Conservation (phyloP, 2,797 vertebrate species). For the Myripristis murdjan region DNA sequence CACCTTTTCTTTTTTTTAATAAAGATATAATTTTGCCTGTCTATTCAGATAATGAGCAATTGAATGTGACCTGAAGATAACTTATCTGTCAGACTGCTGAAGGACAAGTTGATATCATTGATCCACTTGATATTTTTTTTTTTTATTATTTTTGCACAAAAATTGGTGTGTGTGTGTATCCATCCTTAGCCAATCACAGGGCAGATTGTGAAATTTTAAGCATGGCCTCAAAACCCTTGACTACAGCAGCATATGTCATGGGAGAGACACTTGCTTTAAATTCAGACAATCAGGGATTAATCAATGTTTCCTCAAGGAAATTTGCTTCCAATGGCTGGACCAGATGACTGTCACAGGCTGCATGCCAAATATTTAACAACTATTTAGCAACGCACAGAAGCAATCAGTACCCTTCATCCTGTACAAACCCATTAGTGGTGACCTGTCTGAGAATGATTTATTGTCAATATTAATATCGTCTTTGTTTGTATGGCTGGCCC, state of each 20-base stretch:
- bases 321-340: background rate
- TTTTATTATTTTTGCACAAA: background rate
- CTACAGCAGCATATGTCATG: slow-evolving; percentile 9
- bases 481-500: slow-evolving; percentile 66
- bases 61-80: slow-evolving; percentile 42
- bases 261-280: slow-evolving; percentile 1
- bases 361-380: slow-evolving; percentile 44
- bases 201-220: background rate
- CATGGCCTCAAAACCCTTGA: slow-evolving; percentile 11
- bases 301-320: slow-evolving; percentile 33
- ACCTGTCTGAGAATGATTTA: slow-evolving; percentile 76
- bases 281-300: slow-evolving; percentile 6
- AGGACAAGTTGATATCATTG: slow-evolving; percentile 18
- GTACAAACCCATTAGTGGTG: slow-evolving; percentile 73
- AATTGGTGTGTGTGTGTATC: background rate
- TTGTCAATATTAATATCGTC: slow-evolving; percentile 74
- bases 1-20: slow-evolving; percentile 13
- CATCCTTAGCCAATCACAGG: too few relatives aligned
- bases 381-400: slow-evolving; percentile 55
- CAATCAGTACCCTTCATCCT: slow-evolving; percentile 66
- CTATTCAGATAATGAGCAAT: slow-evolving; percentile 42
- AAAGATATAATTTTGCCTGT: slow-evolving; percentile 37
- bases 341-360: slow-evolving; percentile 17
- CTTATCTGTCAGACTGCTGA: slow-evolving; percentile 31
- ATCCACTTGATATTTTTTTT: background rate